Percentiles rank a stretch among this genome's conserved stretches.
Evolutionary conservation across 2,888 invertebrate genomes (phyloP).

Genomic region (Chrysolina haemoptera): DNA sequence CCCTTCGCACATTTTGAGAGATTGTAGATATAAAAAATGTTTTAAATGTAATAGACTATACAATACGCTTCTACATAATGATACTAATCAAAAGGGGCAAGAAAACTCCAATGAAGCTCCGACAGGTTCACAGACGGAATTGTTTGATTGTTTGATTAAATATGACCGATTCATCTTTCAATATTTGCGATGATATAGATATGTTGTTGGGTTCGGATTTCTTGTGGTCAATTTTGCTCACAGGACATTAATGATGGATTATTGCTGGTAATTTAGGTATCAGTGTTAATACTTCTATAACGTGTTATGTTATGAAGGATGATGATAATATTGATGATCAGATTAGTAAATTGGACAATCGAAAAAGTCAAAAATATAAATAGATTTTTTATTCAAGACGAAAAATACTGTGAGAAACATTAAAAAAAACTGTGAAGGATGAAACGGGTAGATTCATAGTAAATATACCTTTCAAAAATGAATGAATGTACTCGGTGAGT

Average conservation of each 20-base stretch:
- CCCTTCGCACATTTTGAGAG: background rate
- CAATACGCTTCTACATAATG: constrained; percentile 22
- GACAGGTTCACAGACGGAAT: too few relatives aligned
- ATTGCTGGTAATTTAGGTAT: constrained; percentile 6
- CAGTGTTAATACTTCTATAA: background rate
- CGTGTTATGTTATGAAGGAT: background rate
- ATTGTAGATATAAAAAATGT: background rate
- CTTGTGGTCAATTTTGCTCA: constrained; percentile 25
- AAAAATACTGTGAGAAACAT: background rate
- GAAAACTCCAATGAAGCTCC: constrained; percentile 5
- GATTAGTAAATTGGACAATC: constrained; percentile 14
- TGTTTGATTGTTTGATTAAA: constrained; percentile 3
- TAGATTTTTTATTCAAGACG: background rate
- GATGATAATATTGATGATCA: constrained; percentile 8
- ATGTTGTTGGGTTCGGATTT: constrained; percentile 21
- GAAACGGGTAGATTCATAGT: constrained; percentile 3
- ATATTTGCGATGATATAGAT: background rate
- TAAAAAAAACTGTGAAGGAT: constrained; percentile 1
- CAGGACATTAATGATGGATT: constrained; percentile 11
- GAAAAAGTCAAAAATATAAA: constrained; percentile 13
- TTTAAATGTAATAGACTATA: constrained; percentile 14
- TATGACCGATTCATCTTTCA: constrained; percentile 28
- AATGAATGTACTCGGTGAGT: background rate
- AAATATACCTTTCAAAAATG: constrained; percentile 17
- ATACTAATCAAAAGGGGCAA: background rate